These are phyloP conservation scores for Calephelis perditalis DNA, from an alignment of 2,888 invertebrate genomes.

Conservation along the genomic window DNA sequence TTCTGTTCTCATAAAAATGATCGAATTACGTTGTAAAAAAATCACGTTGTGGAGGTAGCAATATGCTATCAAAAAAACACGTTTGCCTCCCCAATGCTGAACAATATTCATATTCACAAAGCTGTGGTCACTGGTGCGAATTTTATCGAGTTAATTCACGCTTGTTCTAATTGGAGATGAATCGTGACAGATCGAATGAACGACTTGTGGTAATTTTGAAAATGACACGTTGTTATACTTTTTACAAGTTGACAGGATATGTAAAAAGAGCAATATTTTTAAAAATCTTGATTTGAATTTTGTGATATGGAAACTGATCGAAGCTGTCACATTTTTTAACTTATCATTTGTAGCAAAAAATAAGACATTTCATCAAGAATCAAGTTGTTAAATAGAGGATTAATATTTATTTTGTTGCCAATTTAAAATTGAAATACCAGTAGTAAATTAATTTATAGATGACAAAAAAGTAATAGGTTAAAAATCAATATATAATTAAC, in stretches of 20 bases:
- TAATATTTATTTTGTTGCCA: too few relatives aligned
- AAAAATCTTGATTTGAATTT: neutral
- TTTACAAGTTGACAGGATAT: neutral
- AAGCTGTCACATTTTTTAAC: neutral
- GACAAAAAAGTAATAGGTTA: too few relatives aligned
- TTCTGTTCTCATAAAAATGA: too few relatives aligned
- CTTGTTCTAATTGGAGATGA: slow-evolving; percentile 11
- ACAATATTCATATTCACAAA: neutral
- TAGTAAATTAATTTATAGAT: too few relatives aligned
- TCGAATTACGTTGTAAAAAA: too few relatives aligned
- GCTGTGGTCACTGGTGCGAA: slow-evolving; percentile 8
- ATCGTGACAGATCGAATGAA: slow-evolving; percentile 12
- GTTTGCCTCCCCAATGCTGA: too few relatives aligned
- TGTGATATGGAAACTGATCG: neutral
- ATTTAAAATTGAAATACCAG: too few relatives aligned
- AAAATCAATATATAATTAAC: too few relatives aligned
- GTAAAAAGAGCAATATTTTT: slow-evolving; percentile 3
- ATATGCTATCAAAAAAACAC: too few relatives aligned
- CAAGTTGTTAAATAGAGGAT: too few relatives aligned
- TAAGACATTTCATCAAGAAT: too few relatives aligned
- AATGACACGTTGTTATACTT: slow-evolving; percentile 7
- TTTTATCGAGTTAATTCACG: slow-evolving; percentile 11
- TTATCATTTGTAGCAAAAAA: neutral
- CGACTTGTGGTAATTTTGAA: slow-evolving; percentile 4
- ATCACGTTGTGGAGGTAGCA: too few relatives aligned